Evolutionary conservation across 2,797 vertebrate genomes (phyloP).

Genomic region (Scomberomorus guttatus): DNA sequence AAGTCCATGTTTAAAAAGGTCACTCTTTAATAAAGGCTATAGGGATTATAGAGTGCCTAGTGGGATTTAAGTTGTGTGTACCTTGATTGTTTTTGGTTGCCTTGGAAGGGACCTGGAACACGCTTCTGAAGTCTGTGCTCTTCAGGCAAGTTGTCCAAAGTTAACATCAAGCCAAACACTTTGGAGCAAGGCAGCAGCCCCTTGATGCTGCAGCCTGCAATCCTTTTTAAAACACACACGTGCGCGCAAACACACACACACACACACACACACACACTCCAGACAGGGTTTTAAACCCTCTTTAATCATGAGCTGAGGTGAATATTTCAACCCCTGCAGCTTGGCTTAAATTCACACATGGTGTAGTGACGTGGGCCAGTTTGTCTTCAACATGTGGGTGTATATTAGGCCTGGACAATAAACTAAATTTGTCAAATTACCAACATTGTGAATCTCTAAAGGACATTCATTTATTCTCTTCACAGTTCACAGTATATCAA

Average conservation of each 20-base stretch:
- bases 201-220: constrained; percentile 47
- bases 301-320: constrained; percentile 73
- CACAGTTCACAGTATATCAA: background rate
- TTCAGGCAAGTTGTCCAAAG: constrained; percentile 56
- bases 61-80: constrained; percentile 44
- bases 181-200: constrained; percentile 26
- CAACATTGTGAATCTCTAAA: constrained; percentile 13
- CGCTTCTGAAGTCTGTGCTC: constrained; percentile 47
- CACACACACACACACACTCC: constrained; percentile 22
- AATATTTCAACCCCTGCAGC: constrained; percentile 67
- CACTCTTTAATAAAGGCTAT: constrained; percentile 65
- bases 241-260: constrained; percentile 33
- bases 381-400: constrained; percentile 36
- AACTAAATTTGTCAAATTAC: constrained; percentile 1
- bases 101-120: constrained; percentile 30
- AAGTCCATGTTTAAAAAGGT: constrained; percentile 64
- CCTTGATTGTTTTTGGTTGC: constrained; percentile 68
- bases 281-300: constrained; percentile 68
- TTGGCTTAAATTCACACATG: constrained; percentile 63
- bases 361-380: constrained; percentile 56
- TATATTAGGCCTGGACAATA: constrained; percentile 1
- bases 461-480: background rate
- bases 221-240: constrained; percentile 49
- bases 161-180: constrained; percentile 51
- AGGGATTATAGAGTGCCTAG: constrained; percentile 57